These are phyloP conservation scores for Brenthis daphne DNA, from an alignment of 2,888 invertebrate species.

Conservation along the genomic window DNA sequence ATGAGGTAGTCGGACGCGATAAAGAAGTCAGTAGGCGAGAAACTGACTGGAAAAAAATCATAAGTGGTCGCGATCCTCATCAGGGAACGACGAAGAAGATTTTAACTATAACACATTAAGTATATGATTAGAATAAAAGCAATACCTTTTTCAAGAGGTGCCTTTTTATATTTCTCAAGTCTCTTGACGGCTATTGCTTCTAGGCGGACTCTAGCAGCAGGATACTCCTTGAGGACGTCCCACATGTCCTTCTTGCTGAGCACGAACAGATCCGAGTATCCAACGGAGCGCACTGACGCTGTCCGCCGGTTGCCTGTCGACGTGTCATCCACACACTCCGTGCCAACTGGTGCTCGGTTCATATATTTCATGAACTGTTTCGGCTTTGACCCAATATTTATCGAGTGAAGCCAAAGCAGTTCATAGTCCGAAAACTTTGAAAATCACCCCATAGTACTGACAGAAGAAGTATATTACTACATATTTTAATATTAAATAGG, in stretches of 20 bases:
- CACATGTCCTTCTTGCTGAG: constrained; percentile 99
- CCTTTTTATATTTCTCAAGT: constrained; percentile 98
- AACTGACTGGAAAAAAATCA: too few species aligned
- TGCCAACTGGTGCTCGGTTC: constrained; percentile 75
- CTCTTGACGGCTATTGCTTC: constrained; percentile 99
- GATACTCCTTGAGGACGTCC: constrained; percentile 98
- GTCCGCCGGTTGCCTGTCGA: constrained; percentile 97
- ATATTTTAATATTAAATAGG: constrained; percentile 7
- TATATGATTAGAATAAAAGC: too few species aligned
- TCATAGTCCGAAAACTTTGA: constrained; percentile 16
- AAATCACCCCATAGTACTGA: constrained; percentile 39
- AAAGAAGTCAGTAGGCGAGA: too few species aligned
- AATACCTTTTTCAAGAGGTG: constrained; percentile 94
- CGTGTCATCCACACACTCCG: constrained; percentile 82
- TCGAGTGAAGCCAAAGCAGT: constrained; percentile 33
- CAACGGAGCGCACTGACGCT: constrained; percentile 98
- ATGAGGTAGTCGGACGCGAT: too few species aligned
- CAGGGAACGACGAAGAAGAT: too few species aligned
- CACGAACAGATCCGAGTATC: constrained; percentile 99
- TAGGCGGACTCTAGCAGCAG: constrained; percentile 94
- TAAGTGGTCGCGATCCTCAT: too few species aligned
- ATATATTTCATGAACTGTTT: constrained; percentile 53
- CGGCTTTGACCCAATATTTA: constrained; percentile 40
- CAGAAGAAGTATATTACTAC: background rate
- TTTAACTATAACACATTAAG: too few species aligned